A percentile compares a stretch with the other conserved stretches of the same genome.
Conservation (phyloP, 2,113 vertebrate species). For the Mus spicilegus region DNA sequence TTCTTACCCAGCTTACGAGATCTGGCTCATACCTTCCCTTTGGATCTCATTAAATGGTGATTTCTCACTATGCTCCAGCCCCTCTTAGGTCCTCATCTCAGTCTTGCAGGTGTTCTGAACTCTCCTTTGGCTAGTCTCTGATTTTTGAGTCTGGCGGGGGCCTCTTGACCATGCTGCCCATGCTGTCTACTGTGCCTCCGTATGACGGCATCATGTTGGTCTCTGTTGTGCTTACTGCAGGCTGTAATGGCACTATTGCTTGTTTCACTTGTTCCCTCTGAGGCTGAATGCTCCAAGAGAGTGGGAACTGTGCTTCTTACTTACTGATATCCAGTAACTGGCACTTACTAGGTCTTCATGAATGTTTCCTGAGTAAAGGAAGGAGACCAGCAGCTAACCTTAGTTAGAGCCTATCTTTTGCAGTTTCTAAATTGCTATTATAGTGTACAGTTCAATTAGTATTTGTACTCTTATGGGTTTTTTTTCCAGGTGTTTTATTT, state of each 20-base stretch:
- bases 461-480: background rate
- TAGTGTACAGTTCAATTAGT: background rate
- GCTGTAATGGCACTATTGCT: background rate
- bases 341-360: background rate
- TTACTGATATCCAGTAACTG: background rate
- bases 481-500: slow-evolving; percentile 26
- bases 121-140: background rate
- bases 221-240: background rate
- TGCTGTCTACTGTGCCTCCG: background rate
- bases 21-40: background rate
- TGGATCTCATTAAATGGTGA: background rate
- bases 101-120: background rate
- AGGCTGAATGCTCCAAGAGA: background rate
- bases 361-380: background rate
- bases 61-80: background rate
- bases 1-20: background rate
- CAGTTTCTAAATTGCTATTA: slow-evolving; percentile 14
- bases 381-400: background rate
- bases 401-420: background rate
- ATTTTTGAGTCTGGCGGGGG: background rate
- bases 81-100: background rate
- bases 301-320: background rate
- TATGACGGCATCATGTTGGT: background rate
- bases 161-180: background rate
- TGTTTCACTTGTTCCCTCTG: background rate